Base-by-base conservation (phyloP, 2,888 invertebrate genomes). In the Metopia argyrocephala region DNA sequence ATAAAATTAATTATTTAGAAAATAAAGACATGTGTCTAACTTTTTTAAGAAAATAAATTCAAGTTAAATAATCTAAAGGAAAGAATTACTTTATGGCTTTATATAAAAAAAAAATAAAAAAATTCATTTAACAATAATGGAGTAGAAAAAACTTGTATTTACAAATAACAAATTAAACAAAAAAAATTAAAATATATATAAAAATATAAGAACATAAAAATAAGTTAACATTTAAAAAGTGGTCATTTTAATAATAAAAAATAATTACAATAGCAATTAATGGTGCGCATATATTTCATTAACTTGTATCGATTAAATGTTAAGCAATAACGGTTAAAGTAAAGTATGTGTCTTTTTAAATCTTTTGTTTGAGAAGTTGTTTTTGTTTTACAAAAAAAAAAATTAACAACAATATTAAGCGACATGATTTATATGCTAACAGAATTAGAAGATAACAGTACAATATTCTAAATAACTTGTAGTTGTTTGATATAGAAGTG, bases 271-370 rank as follows among this genome's bases (percentile, higher is more conserved):
- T 2, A 59, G n/a, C 18, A 56, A 28, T 56, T 56, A n/a, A 48
- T 48, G 38, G 54, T 54, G 59, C n/a, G 38, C 38, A 38, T 61
- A 23, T 21, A 54, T 62, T 38, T 62, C 25, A n/a, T 62, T 28
- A 45, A 45, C 23, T 70, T 50, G 31, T 61, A 15, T 15, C 38
- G 9, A 15, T 38, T 38, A 38, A 38, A 38, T 38, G 38, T 12
- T 38, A 38, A 38, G 9, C 3, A 38, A 38, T 38, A 15, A 12
- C 38, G n/a, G 25, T 45, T 46, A 59, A 70, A 61, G 12, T n/a
- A 12, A 54, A 23, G 38, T 15, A 12, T 38, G 38, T 38, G 15
- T 38, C 38, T 38, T n/a, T n/a, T n/a, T 38, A 38, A 38, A 4
- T 38, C 38, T 38, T 38, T 38, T 38, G 38, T 38, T 38, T 38